Evolutionary conservation across 2,797 vertebrate genomes (phyloP).

Genomic region (Pitangus sulphuratus): DNA sequence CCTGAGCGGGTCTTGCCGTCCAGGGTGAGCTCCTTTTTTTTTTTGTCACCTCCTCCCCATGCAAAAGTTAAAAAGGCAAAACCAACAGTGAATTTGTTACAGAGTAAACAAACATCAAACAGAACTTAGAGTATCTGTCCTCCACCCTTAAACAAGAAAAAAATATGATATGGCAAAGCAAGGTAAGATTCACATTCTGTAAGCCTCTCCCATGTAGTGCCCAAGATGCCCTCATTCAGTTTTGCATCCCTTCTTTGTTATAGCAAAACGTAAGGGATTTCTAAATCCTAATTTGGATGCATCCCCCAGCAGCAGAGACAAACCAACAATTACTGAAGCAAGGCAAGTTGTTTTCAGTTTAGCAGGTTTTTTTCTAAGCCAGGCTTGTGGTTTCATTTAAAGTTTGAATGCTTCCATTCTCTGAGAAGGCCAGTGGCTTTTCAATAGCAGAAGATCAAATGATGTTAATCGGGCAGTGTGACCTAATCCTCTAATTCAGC

Average conservation of each 20-base stretch:
- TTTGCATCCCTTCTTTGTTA: not conserved
- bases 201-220: not conserved
- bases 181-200: not conserved
- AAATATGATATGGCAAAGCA: not conserved
- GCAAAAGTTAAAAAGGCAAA: not conserved
- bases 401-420: slow-evolving; percentile 57
- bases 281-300: slow-evolving; percentile 40
- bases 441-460: slow-evolving; percentile 78
- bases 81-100: accelerated
- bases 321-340: slow-evolving; percentile 48
- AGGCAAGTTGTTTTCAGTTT: slow-evolving; percentile 62
- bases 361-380: slow-evolving; percentile 39
- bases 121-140: not conserved
- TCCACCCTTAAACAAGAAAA: not conserved
- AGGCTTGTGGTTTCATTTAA: slow-evolving; percentile 74
- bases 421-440: slow-evolving; percentile 66
- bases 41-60: not conserved
- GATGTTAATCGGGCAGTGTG: slow-evolving; percentile 69
- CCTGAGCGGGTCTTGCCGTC: not conserved
- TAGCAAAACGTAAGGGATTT: not conserved
- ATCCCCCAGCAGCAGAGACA: slow-evolving; percentile 21
- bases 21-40: not conserved
- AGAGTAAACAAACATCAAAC: not conserved
- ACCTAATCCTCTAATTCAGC: slow-evolving; percentile 75
- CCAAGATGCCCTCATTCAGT: not conserved